Evolutionary conservation across 2,888 invertebrate genomes (phyloP).

Genomic region (Oscheius sp.): DNA sequence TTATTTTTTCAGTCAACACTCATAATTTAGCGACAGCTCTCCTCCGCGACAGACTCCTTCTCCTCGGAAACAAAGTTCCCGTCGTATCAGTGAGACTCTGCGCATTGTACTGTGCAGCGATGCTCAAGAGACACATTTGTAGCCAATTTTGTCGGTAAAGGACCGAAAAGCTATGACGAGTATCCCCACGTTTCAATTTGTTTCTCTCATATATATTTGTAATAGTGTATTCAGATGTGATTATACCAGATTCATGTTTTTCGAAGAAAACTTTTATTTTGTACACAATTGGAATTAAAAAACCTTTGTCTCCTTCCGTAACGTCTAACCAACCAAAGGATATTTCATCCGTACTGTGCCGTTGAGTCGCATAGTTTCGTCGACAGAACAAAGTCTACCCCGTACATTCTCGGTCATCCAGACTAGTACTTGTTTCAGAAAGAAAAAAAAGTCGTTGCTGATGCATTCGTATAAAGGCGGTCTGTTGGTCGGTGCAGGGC

Average conservation of each 20-base stretch:
- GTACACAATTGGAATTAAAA: too few species aligned
- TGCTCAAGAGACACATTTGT: conserved; percentile 73
- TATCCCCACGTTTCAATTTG: not conserved
- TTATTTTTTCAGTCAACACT: not conserved
- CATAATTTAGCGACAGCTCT: conserved; percentile 29
- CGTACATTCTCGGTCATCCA: too few species aligned
- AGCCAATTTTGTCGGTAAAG: conserved; percentile 2
- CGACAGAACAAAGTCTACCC: too few species aligned
- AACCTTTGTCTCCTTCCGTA: too few species aligned
- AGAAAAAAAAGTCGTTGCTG: too few species aligned
- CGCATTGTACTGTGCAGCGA: conserved; percentile 74
- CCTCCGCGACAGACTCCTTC: conserved; percentile 35
- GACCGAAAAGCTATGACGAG: not conserved
- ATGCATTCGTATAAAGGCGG: too few species aligned
- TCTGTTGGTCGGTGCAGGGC: too few species aligned
- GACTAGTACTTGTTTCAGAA: too few species aligned
- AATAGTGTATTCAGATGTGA: not conserved
- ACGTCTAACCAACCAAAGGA: too few species aligned
- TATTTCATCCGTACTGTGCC: too few species aligned
- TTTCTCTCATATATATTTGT: too few species aligned
- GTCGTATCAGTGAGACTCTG: conserved; percentile 70
- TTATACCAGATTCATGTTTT: not conserved
- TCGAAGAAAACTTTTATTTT: not conserved
- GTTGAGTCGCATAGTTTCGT: too few species aligned
- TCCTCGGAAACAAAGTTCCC: conserved; percentile 40